Evolutionary conservation across 2,888 invertebrate species (phyloP).

Genomic region (Elaeidobius kamerunicus): DNA sequence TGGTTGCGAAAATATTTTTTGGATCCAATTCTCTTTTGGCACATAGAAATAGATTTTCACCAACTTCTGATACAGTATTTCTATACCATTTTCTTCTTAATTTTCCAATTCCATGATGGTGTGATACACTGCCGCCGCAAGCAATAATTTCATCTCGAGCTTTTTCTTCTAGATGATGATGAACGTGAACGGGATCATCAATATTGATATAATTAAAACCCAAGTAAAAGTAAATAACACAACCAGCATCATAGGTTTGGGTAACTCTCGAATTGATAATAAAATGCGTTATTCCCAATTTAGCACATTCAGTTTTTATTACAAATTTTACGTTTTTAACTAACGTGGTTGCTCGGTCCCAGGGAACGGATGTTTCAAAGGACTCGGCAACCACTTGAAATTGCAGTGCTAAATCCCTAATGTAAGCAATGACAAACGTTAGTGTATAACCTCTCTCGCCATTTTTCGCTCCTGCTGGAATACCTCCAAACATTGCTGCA

Average conservation of each 20-base stretch:
- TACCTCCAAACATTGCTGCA: constrained; percentile 72
- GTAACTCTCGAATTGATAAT: constrained; percentile 83
- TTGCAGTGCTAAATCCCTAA: constrained; percentile 88
- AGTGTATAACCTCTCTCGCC: constrained; percentile 94
- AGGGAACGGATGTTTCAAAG: constrained; percentile 98
- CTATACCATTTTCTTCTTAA: constrained; percentile 84
- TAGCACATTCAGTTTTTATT: constrained; percentile 62
- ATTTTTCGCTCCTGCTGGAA: constrained; percentile 90
- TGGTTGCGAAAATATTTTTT: constrained; percentile 87
- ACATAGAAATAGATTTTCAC: constrained; percentile 72
- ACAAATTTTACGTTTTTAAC: constrained; percentile 88
- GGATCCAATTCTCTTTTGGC: constrained; percentile 90
- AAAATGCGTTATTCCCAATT: constrained; percentile 58
- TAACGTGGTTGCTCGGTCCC: constrained; percentile 82
- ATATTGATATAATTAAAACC: constrained; percentile 44
- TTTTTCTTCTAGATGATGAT: constrained; percentile 82
- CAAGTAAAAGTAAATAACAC: constrained; percentile 76
- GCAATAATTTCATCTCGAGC: constrained; percentile 91
- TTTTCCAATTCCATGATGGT: constrained; percentile 97
- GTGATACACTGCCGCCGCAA: constrained; percentile 88
- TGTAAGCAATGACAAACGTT: constrained; percentile 97
- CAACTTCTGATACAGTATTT: constrained; percentile 78
- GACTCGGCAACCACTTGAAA: constrained; percentile 90
- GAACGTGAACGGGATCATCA: constrained; percentile 85
- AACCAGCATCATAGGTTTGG: constrained; percentile 96